These are phyloP conservation scores for Eupithecia inturbata DNA, from an alignment of 2,888 invertebrate genomes.

Conservation along the genomic window DNA sequence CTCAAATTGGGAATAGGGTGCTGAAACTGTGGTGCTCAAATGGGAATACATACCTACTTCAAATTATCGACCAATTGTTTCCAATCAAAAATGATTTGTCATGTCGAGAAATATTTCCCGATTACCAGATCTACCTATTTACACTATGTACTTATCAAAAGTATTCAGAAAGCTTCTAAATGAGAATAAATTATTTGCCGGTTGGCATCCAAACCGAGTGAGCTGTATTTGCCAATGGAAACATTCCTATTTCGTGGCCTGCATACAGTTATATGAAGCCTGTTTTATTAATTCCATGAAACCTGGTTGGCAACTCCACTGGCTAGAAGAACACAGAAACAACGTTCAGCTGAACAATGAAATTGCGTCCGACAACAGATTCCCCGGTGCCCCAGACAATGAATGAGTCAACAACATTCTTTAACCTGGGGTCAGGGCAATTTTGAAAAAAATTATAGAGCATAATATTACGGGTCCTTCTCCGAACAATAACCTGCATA, in stretches of 20 bases:
- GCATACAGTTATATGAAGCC: constrained; percentile 6
- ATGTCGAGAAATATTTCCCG: not conserved
- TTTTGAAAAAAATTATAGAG: constrained; percentile 60
- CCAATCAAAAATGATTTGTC: not conserved
- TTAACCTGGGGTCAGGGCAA: constrained; percentile 64
- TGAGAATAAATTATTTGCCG: constrained; percentile 3
- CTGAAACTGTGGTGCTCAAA: too few species aligned
- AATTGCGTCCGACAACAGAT: constrained; percentile 38
- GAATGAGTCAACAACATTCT: constrained; percentile 50
- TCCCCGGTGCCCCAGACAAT: constrained; percentile 53
- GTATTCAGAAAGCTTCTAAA: not conserved
- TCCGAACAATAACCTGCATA: constrained; percentile 70
- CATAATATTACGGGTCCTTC: constrained; percentile 57
- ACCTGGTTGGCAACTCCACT: constrained; percentile 17
- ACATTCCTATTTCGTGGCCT: constrained; percentile 10
- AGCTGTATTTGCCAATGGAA: constrained; percentile 10
- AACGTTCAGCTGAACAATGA: constrained; percentile 38
- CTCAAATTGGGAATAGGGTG: too few species aligned
- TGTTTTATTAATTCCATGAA: constrained; percentile 22
- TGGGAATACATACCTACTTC: too few species aligned
- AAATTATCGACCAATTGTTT: not conserved
- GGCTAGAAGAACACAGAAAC: constrained; percentile 2
- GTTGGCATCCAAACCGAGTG: constrained; percentile 2
- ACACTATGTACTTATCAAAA: not conserved
- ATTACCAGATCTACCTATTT: not conserved